A percentile compares a stretch with the other conserved stretches of the same genome.
Conservation (phyloP, 2,888 invertebrate genomes). For the Microchrysa polita region DNA sequence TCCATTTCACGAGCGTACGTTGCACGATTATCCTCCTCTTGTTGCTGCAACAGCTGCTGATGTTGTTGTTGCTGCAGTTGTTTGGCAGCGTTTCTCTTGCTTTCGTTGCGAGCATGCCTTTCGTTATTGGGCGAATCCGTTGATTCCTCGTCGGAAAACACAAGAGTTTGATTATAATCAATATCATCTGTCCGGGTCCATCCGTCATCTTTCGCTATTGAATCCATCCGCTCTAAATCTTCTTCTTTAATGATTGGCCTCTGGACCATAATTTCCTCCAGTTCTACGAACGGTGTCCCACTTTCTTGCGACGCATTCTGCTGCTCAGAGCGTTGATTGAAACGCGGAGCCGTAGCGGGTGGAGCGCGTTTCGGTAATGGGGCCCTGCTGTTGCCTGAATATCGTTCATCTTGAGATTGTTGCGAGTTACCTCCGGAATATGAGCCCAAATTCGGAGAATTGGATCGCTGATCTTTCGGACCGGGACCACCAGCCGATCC, state of each 20-base stretch:
- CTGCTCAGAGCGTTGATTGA: conserved; percentile 32
- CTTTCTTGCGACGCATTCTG: conserved; percentile 58
- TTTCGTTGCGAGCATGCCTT: conserved; percentile 46
- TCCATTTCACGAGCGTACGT: conserved; percentile 49
- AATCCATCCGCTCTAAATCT: conserved; percentile 90
- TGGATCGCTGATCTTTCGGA: conserved; percentile 28
- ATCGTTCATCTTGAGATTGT: conserved; percentile 36
- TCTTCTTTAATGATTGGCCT: conserved; percentile 93
- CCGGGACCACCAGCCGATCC: background rate
- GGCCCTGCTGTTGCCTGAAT: conserved; percentile 37
- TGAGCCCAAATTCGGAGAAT: conserved; percentile 25
- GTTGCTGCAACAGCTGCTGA: conserved; percentile 45
- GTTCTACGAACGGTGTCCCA: conserved; percentile 59
- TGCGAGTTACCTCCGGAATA: conserved; percentile 12
- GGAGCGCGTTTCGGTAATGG: conserved; percentile 45
- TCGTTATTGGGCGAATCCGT: conserved; percentile 53
- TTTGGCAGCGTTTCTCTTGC: conserved; percentile 50
- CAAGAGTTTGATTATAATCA: conserved; percentile 93
- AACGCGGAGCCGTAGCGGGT: conserved; percentile 30
- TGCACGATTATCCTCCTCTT: conserved; percentile 53
- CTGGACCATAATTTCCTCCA: conserved; percentile 74
- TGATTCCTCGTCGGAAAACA: conserved; percentile 92
- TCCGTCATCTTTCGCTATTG: conserved; percentile 87
- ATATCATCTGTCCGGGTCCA: conserved; percentile 95
- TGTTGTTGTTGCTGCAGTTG: conserved; percentile 39